Base-by-base conservation (phyloP, 2,888 invertebrate species). In the Andrena chrysosceles region DNA sequence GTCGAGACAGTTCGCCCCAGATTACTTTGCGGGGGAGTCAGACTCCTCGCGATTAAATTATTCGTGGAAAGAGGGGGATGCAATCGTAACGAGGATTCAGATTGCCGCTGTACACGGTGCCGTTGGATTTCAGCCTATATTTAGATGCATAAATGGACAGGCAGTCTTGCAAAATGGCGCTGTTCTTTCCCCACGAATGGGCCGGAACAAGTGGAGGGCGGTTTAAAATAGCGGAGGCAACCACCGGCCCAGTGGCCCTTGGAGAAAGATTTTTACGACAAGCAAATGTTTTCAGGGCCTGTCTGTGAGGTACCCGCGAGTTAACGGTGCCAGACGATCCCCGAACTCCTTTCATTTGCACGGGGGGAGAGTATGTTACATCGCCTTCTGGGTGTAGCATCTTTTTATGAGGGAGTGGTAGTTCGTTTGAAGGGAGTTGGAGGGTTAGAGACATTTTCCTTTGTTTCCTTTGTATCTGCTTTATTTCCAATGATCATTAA, bases 211-310 rank as follows among this genome's bases (percentile, higher is more conserved):
- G 85, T 84, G 76, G 76, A 83, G 84, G 68, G 75, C 76, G 74
- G 79, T 86, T 86, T 85, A 84, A 88, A 83, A 85, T 89, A 90
- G 88, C 87, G 80, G 76, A 52, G 71, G 72, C 64, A 81, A 81
- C 84, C 79, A 84, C 84, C 68, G 75, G 59, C 13, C 63, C 35
- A 74, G 52, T 70, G 64, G 76, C 62, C 54, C 71, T 60, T 35
- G 56, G 63, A 56, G 72, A 73, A 77, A 60, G 71, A 72, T 84
- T 87, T 90, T 87, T 86, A 88, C 75, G 88, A 85, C 62, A 35
- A 59, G 60, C 63, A 59, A 74, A 69, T 76, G 80, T 76, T 64
- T 68, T 69, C 62, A 66, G 64, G 60, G 29, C 66, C 68, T 31
- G 62, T 31, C 56, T 20, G 56, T 31, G n/a, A n/a, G n/a, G n/a